Conservation (phyloP, 2,113 vertebrate genomes). For the Sarotherodon lohbergeri region DNA sequence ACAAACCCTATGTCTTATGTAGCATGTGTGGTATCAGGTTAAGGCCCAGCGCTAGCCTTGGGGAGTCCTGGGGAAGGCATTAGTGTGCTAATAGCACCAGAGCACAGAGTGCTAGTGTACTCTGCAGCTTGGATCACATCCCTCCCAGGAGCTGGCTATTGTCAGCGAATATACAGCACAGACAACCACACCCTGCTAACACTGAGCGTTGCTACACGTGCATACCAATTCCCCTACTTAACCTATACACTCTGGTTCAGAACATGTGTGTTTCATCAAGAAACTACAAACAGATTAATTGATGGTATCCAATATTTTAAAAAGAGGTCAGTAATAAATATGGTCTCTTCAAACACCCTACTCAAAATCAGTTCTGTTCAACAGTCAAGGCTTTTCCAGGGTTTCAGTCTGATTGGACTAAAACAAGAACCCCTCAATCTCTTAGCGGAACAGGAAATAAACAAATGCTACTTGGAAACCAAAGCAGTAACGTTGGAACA, state of each 20-base stretch:
- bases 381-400: background rate
- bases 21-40: slow-evolving; percentile 63
- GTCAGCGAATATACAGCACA: slow-evolving; percentile 29
- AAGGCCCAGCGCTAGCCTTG: slow-evolving; percentile 20
- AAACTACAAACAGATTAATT: slow-evolving; percentile 8
- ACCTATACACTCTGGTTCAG: slow-evolving; percentile 20
- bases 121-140: slow-evolving; percentile 48
- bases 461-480: slow-evolving; percentile 27
- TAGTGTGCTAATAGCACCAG: slow-evolving; percentile 46
- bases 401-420: background rate
- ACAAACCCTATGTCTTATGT: slow-evolving; percentile 46
- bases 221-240: slow-evolving; percentile 43
- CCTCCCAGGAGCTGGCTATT: slow-evolving; percentile 45
- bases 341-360: background rate
- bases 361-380: background rate
- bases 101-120: slow-evolving; percentile 28
- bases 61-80: slow-evolving; percentile 67
- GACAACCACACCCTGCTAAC: slow-evolving; percentile 30
- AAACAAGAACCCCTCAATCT: background rate
- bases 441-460: slow-evolving; percentile 25
- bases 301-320: background rate
- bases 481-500: background rate
- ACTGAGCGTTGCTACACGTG: background rate
- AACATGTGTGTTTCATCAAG: slow-evolving; percentile 16
- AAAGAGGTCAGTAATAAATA: background rate